These are phyloP conservation scores for Daptonema setosum DNA, from an alignment of 2,888 invertebrate species.

Conservation along the genomic window DNA sequence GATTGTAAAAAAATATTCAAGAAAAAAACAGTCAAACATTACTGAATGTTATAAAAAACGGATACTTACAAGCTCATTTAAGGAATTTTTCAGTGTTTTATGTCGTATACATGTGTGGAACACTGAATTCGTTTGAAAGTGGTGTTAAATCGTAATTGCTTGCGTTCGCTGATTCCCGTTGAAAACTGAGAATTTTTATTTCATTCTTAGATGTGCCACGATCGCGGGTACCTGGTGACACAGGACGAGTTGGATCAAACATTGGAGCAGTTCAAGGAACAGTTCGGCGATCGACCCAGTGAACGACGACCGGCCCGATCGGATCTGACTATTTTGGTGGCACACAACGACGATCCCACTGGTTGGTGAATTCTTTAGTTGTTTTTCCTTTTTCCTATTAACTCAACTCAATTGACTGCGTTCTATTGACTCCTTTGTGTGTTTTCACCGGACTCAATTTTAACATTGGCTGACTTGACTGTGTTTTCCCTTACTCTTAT, in stretches of 20 bases:
- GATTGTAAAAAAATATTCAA: no score
- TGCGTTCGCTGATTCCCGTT: not conserved
- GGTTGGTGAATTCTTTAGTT: slow-evolving; percentile 45
- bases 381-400: no score
- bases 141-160: not conserved
- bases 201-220: slow-evolving; percentile 68
- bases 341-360: slow-evolving; percentile 96
- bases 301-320: slow-evolving; percentile 46
- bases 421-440: not conserved
- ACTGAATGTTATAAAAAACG: no score
- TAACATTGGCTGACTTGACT: not conserved
- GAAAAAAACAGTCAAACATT: no score
- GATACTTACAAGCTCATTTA: no score
- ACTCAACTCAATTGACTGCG: no score
- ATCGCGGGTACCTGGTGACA: slow-evolving; percentile 89
- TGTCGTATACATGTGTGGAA: no score
- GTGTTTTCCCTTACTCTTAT: not conserved
- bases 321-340: slow-evolving; percentile 83
- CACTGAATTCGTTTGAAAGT: no score
- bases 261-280: slow-evolving; percentile 72
- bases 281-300: slow-evolving; percentile 81
- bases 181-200: no score
- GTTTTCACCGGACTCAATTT: not conserved
- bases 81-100: no score
- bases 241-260: slow-evolving; percentile 99